Base-by-base conservation (phyloP, 2,888 invertebrate species). In the Drosophila acutilabella region DNA sequence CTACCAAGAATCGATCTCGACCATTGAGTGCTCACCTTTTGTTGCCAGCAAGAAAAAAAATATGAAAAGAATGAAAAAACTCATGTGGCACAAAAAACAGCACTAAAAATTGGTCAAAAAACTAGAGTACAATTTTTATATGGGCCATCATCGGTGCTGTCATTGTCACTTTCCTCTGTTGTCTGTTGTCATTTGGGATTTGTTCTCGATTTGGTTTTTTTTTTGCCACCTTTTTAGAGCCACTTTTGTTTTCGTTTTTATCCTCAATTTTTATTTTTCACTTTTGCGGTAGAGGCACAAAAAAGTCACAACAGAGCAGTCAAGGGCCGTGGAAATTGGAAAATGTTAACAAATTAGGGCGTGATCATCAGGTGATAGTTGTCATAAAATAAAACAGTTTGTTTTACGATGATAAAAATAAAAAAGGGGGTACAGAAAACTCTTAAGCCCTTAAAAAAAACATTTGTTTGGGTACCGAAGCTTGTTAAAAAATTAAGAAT, bases 81-180 rank as follows among this genome's bases (percentile, higher is more conserved):
- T 1, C 40, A 42, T 13, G 50, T 20, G 2, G 8, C 64, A 90
- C 82, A 90, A 90, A 90, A 85, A 90, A 90, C 81, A 80, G 76
- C 85, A 82, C 89, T 89, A 88, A 89, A 90, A 89, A 90, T 82
- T 88, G 90, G 89, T 88, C 81, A 89, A 88, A 90, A 90, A 90
- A 90, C 82, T 90, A 62, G 90, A 87, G 79, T 76, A 76, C 75
- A 81, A 65, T 57, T 71, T 84, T 89, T 88, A 78, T 83, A 74
- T 71, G 70, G 16, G 30, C 50, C 40, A n/a, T 40, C 40, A 26
- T n/a, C 13, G 40, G 13, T n/a, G 45, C 59, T 47, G 53, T 61
- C 45, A 10, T 59, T 68, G 56, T 30, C 10, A 33, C 18, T 33
- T 4, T n/a, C 36, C 33, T 57, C 62, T 56, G 47, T 26, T 52